These are phyloP conservation scores for Cyphomyrus discorhynchus DNA, from an alignment of 2,113 vertebrate genomes.

Conservation along the genomic window DNA sequence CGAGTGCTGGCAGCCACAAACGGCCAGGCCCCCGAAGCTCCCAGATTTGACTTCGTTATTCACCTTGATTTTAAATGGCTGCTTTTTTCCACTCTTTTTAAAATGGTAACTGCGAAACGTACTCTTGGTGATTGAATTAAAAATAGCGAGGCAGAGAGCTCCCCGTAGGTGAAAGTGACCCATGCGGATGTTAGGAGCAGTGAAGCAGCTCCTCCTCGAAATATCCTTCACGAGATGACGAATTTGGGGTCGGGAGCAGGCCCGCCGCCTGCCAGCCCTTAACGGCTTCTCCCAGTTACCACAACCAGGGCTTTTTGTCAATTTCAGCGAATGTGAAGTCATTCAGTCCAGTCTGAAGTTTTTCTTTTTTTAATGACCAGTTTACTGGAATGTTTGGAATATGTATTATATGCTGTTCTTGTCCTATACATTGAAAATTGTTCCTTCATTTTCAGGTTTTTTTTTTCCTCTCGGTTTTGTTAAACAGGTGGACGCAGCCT, in stretches of 20 bases:
- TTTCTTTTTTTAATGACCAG: neutral
- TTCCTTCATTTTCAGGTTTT: neutral
- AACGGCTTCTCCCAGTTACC: neutral
- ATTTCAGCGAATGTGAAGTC: neutral
- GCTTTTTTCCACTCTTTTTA: conserved; percentile 1
- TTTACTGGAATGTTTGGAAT: neutral
- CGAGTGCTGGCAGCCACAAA: neutral
- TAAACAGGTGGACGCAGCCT: neutral
- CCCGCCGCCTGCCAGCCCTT: neutral
- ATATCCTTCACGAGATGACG: conserved; percentile 17
- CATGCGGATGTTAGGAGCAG: neutral
- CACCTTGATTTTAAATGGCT: conserved; percentile 6
- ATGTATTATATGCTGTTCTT: neutral
- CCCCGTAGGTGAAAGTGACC: conserved; percentile 19
- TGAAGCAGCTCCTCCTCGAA: conserved; percentile 19
- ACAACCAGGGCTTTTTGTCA: neutral
- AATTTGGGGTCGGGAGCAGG: neutral
- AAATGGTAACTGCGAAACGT: neutral
- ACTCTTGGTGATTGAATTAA: conserved; percentile 26
- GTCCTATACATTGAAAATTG: neutral
- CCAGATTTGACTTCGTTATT: neutral
- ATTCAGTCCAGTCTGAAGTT: neutral
- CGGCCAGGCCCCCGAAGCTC: neutral
- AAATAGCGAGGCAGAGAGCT: conserved; percentile 16
- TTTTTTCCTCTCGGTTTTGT: neutral